Evolutionary conservation across 37 sponge, comb jelly and placozoan genomes (phyloP), one percentile per base, ranked within the genome.

Genomic region (Halichondria panicea): DNA sequence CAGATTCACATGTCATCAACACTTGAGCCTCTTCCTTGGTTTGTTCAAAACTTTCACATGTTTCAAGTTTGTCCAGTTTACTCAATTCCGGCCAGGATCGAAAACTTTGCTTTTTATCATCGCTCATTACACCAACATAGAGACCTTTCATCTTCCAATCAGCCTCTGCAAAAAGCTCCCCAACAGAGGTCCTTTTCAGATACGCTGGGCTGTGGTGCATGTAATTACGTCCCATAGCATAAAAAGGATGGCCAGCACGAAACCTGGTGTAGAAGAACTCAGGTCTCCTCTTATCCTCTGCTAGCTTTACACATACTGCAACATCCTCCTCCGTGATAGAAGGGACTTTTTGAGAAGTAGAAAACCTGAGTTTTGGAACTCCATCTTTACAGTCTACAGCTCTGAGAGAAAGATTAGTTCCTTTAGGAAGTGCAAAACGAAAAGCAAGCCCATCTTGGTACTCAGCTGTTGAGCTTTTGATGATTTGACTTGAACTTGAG

Each of bases 141-240:
- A 81, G 74, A 40, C 83, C 60, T 31, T 81, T 81, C 83, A 81
- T 81, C 13, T 13, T 8, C 83, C 83, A 81, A 38, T 81, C 83
- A 7, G 50, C 63, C 43, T 74, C 83, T 0, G 48, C 28, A 15
- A 81, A 66, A 8, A 73, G 54, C 74, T 81, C 66, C 3, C 83
- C 83, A 32, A 81, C n/a, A 4, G 66, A 70, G 11, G 83, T 81
- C 0, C 52, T 55, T 1, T 66, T 18, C 43, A 81, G 31, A 37
- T 48, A 81, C 33, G 1, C 6, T 9, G 83, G 83, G 11, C 4
- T 31, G 53, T 63, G 76, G 2, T 27, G 24, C 60, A 64, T 74
- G 66, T 72, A 72, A 3, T 59, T 60, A 31, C 74, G 56, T 11
- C 83, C 75, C n/a, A 24, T 39, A 39, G 15, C 25, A 34, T 3